Percentiles rank a stretch among this genome's conserved stretches.
Conservation (phyloP, 2,113 vertebrate species). For the Microcebus lehilahytsara region DNA sequence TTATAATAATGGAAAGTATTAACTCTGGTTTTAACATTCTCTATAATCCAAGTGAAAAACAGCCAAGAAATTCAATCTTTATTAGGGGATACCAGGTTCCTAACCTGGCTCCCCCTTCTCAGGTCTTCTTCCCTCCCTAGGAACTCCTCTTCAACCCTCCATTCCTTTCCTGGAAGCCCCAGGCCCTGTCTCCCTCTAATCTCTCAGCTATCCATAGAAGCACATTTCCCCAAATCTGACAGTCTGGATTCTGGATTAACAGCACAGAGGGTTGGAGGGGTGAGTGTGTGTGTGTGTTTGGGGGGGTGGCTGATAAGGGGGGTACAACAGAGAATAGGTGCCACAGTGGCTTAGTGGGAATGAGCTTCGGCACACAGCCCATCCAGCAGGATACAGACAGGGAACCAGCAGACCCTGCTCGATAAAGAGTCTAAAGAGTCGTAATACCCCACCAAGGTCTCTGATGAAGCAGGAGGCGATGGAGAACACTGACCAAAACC, state of each 20-base stretch:
- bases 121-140: neutral
- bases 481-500: too few relatives aligned
- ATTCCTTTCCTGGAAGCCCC: neutral
- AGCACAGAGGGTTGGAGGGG: neutral
- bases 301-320: neutral
- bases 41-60: neutral
- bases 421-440: too few relatives aligned
- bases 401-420: too few relatives aligned
- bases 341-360: neutral
- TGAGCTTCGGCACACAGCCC: neutral
- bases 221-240: neutral
- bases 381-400: too few relatives aligned
- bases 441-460: too few relatives aligned
- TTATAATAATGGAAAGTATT: neutral
- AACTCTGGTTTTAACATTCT: neutral
- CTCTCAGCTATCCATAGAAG: neutral
- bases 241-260: neutral
- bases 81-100: neutral
- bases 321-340: neutral
- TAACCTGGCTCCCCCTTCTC: neutral
- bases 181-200: neutral
- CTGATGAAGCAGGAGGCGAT: too few relatives aligned
- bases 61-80: neutral
- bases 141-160: neutral
- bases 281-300: too few relatives aligned